A percentile compares a stretch with the other conserved stretches of the same genome.
Conservation (phyloP, 2,113 vertebrate species). For the Aptenodytes patagonicus region DNA sequence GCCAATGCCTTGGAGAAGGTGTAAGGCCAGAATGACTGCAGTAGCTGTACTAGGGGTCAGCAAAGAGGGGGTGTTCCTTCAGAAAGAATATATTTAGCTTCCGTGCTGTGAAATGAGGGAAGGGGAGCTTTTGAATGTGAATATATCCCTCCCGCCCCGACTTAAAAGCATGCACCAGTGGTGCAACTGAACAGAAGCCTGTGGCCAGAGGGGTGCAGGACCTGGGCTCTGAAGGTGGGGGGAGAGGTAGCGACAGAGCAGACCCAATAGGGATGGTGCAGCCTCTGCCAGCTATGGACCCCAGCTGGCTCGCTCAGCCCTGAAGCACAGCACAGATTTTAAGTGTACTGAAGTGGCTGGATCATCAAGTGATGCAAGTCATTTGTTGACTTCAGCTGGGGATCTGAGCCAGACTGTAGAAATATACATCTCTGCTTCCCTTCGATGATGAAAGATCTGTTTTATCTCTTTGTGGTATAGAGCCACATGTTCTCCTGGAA, state of each 20-base stretch:
- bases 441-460: background rate
- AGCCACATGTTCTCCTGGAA: background rate
- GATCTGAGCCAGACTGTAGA: background rate
- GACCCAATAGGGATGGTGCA: rapidly evolving
- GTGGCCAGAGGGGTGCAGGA: background rate
- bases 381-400: background rate
- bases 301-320: rapidly evolving
- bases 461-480: constrained; percentile 21
- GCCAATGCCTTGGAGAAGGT: background rate
- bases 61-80: background rate
- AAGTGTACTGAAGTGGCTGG: background rate
- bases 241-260: background rate
- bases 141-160: background rate
- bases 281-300: background rate
- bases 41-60: background rate
- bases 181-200: background rate
- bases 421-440: background rate
- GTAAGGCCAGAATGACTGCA: background rate
- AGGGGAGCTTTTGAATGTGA: background rate
- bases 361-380: background rate
- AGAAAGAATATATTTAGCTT: background rate
- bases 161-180: background rate
- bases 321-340: background rate
- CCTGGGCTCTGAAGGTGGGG: background rate
- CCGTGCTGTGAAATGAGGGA: background rate